Conservation (phyloP, 2,113 vertebrate species). For the Lepidothrix coronata region DNA sequence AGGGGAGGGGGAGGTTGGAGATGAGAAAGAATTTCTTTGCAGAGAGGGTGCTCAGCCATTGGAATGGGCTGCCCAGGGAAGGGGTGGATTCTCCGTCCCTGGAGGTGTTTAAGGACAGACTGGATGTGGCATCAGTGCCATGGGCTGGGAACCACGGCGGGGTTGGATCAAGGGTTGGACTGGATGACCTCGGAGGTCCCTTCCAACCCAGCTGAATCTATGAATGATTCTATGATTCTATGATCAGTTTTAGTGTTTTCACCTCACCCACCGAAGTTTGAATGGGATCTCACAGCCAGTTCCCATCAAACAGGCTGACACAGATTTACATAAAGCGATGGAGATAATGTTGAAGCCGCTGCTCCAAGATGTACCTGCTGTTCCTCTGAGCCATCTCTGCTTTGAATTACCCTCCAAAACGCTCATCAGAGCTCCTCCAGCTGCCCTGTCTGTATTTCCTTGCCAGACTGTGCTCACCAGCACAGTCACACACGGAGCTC, state of each 20-base stretch:
- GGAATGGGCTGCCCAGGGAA: too few species aligned
- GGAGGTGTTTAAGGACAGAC: too few species aligned
- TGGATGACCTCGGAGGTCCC: too few species aligned
- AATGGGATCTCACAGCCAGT: not conserved
- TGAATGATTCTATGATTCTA: too few species aligned
- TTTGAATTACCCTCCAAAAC: not conserved
- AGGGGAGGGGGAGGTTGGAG: too few species aligned
- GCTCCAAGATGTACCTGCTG: not conserved
- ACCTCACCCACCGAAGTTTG: not conserved
- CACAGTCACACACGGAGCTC: not conserved
- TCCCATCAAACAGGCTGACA: not conserved
- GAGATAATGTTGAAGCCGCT: not conserved
- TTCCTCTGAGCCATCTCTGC: not conserved
- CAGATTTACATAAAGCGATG: not conserved
- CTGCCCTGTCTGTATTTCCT: not conserved
- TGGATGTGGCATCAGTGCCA: too few species aligned
- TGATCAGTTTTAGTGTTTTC: not conserved
- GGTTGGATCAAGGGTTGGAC: too few species aligned
- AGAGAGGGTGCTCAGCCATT: too few species aligned
- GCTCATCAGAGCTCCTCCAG: not conserved
- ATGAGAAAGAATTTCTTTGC: too few species aligned
- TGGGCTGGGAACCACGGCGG: too few species aligned
- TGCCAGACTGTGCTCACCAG: not conserved
- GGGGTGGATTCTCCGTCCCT: too few species aligned
- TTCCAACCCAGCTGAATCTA: too few species aligned